Conservation (phyloP, 2,113 vertebrate species). For the Murina feae region DNA sequence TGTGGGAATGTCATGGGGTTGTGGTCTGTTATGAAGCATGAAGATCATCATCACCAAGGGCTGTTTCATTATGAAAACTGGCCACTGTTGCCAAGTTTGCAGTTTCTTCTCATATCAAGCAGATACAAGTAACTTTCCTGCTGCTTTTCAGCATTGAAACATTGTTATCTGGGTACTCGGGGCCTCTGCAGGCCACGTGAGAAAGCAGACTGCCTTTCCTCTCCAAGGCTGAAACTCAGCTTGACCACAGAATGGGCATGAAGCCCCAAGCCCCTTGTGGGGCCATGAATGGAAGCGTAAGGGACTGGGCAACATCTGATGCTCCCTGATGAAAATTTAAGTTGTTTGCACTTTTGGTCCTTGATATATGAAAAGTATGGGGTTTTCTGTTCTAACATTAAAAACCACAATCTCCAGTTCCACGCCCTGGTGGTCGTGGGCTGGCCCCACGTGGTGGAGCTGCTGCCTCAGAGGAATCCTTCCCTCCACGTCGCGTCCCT, state of each 20-base stretch:
- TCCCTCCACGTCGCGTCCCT: constrained; percentile 91
- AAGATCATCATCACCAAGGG: constrained; percentile 63
- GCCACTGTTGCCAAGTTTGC: constrained; percentile 26
- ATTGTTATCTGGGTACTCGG: constrained; percentile 47
- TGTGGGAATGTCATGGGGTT: constrained; percentile 64
- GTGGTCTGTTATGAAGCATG: constrained; percentile 73
- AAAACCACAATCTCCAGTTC: constrained; percentile 84
- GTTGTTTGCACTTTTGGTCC: constrained; percentile 75
- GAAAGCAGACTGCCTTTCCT: constrained; percentile 72
- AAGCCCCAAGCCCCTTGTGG: not conserved
- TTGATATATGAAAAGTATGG: constrained; percentile 73
- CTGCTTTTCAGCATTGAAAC: constrained; percentile 49
- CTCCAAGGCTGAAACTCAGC: constrained; percentile 54
- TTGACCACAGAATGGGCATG: not conserved
- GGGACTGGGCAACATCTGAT: constrained; percentile 37
- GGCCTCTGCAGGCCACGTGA: constrained; percentile 46
- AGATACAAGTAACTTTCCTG: constrained; percentile 11
- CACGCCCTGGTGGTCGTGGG: constrained; percentile 84
- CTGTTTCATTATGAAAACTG: constrained; percentile 68
- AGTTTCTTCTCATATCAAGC: constrained; percentile 33
- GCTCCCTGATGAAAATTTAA: constrained; percentile 70
- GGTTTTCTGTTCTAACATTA: constrained; percentile 73
- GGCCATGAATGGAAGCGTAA: constrained; percentile 2
- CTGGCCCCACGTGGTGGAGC: constrained; percentile 83
- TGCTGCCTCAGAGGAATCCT: constrained; percentile 90